phyloP scores from a whole-genome alignment of 2,113 vertebrate genomes.

The Marcusenius ussheri region DNA sequence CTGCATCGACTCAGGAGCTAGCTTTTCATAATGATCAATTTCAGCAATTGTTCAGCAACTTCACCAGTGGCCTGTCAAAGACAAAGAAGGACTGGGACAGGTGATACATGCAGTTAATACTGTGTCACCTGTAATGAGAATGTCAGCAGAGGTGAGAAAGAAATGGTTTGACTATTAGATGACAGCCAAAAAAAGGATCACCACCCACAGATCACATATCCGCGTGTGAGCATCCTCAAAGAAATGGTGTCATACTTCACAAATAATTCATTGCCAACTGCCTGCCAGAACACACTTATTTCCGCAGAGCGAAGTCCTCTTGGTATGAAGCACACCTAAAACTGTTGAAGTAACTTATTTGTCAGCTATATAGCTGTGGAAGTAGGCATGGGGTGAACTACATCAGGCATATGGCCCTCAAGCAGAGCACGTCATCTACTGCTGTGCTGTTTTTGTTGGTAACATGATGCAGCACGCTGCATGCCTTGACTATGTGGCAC shows the following conservation, averaged over 20 bases:
- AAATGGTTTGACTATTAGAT: neutral
- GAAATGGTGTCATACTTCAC: neutral
- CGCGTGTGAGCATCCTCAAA: neutral
- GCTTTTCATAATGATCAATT: neutral
- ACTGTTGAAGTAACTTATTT: neutral
- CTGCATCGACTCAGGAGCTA: neutral
- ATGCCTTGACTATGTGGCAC: neutral
- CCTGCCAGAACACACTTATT: neutral
- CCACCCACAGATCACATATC: neutral
- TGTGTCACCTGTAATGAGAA: neutral
- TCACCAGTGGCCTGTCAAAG: neutral
- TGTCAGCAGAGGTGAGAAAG: neutral
- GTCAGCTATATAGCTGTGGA: neutral
- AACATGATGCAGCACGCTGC: neutral
- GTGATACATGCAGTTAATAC: neutral
- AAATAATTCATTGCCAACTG: neutral
- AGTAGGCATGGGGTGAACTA: neutral
- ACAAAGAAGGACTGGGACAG: neutral
- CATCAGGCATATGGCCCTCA: neutral
- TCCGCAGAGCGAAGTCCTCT: neutral
- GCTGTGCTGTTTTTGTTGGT: neutral
- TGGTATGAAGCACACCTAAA: neutral
- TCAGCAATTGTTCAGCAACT: neutral
- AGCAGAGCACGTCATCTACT: neutral
- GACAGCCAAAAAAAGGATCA: neutral